These are phyloP conservation scores for Chydorus sphaericus DNA, from an alignment of 2,888 invertebrate species.

Conservation along the genomic window DNA sequence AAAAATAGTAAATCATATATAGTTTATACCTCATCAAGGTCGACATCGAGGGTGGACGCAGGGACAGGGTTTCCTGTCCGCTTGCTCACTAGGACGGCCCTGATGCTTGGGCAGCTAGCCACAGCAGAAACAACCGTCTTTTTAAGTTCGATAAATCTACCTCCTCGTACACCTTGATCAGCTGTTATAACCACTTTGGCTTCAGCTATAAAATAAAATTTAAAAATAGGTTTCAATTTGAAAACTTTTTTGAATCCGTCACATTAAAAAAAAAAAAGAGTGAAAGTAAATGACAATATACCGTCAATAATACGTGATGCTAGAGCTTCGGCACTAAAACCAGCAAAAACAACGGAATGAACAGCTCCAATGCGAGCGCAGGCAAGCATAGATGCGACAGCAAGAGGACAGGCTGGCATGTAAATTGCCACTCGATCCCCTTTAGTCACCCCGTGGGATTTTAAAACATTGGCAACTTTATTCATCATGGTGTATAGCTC, in stretches of 20 bases:
- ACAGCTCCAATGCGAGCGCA: constrained; percentile 36
- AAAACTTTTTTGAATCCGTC: not conserved
- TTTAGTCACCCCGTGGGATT: constrained; percentile 27
- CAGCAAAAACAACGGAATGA: constrained; percentile 37
- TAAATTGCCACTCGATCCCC: constrained; percentile 36
- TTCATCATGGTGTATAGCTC: constrained; percentile 29
- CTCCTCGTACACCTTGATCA: constrained; percentile 33
- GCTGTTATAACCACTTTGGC: constrained; percentile 33
- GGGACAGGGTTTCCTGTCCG: constrained; percentile 28
- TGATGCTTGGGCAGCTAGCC: constrained; percentile 28
- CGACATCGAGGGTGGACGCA: constrained; percentile 27
- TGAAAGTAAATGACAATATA: constrained; percentile 15
- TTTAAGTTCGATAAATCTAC: constrained; percentile 31
- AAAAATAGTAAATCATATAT: not conserved
- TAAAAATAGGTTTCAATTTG: not conserved
- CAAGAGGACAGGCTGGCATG: constrained; percentile 31
- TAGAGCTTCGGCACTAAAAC: constrained; percentile 35
- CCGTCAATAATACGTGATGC: constrained; percentile 32
- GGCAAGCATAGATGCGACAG: constrained; percentile 34
- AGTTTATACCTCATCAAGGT: constrained; percentile 27
- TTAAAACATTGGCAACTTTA: constrained; percentile 29
- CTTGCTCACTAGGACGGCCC: constrained; percentile 30
- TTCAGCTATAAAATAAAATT: constrained; percentile 25
- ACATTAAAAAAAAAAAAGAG: constrained; percentile 30
- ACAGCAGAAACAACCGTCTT: constrained; percentile 31